Base-by-base conservation (phyloP, 1,140 invertebrate species). In the Stenopsyche tienmushanensis region DNA sequence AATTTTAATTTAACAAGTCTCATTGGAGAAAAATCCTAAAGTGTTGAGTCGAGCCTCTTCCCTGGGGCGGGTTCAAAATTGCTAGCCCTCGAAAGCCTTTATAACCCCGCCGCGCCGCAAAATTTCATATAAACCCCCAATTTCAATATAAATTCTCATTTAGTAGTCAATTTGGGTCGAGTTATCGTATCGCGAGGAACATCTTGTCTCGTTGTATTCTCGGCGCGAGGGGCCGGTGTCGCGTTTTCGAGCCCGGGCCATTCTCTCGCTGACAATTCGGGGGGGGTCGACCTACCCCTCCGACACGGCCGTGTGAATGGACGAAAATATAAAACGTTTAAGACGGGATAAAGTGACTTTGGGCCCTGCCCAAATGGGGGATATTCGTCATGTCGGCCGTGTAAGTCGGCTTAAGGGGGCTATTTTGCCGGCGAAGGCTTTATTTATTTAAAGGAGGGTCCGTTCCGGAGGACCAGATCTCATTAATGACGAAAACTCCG, bases 101-200 rank as follows among this genome's bases (percentile, higher is more conserved):
- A 54, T 26, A 18, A 39, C 52, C 52, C 45, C 8, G 45, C 45
- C 7, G n/a, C n/a, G 24, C 24, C 17, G 52, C 17, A 23, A 29
- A 66, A 29, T 50, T 50, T 50, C 47, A 50, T 50, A 18, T 20
- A 20, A 50, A n/a, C 47, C 57, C 64, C 39, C 57, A 52, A 66
- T 66, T 66, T 66, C 64, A 60, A 66, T 66, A 66, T 66, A 66
- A 66, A 66, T 66, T 66, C 64, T 62, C 64, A 66, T 66, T 66
- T 66, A 62, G 64, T 60, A 66, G 57, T 66, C 64, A 66, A 66
- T 66, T 66, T 66, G 25, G 55, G 2, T 9, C 55, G 52, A 66
- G 55, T 66, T 66, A 62, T 60, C 55, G 45, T 39, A 49, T 24
- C 55, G 3, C 29, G n/a, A 3, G 21, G 23, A n/a, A n/a, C 45